Percentiles rank a stretch among this genome's conserved stretches.
phyloP scores from a whole-genome alignment of 1,140 invertebrate genomes.

The Acromyrmex echinatior region DNA sequence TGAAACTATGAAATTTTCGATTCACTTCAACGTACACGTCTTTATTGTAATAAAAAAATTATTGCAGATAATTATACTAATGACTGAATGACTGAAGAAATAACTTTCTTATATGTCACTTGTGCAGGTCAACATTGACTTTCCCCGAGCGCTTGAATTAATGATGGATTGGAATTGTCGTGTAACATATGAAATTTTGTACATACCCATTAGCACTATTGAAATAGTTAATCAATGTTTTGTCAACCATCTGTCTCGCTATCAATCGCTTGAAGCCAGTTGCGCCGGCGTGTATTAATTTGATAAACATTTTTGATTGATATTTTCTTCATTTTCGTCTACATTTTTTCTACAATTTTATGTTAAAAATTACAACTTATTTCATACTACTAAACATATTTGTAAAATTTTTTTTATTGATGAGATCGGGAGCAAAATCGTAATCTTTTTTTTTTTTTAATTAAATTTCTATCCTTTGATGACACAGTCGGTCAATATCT shows the following conservation, averaged over 20 bases:
- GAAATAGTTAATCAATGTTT: conserved; percentile 76
- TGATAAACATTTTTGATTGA: neutral
- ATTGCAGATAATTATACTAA: neutral
- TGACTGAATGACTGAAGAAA: neutral
- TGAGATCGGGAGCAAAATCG: neutral
- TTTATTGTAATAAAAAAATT: conserved; percentile 1
- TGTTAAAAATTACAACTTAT: neutral
- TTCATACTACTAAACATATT: neutral
- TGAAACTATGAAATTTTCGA: neutral
- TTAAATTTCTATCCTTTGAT: neutral
- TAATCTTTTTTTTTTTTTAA: neutral
- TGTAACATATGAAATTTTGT: conserved; percentile 82
- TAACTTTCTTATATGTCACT: neutral
- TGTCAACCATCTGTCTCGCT: conserved; percentile 41
- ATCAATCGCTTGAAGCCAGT: conserved; percentile 54
- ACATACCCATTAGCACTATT: conserved; percentile 79
- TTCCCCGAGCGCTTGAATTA: conserved; percentile 38
- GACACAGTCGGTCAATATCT: neutral
- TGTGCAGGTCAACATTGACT: conserved; percentile 1
- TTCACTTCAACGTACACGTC: neutral
- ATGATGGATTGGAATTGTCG: conserved; percentile 72
- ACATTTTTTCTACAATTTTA: conserved; percentile 23
- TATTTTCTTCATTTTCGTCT: neutral
- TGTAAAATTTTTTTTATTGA: neutral
- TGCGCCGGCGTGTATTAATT: conserved; percentile 14